Conservation (phyloP, 2,888 invertebrate species). For the Zelleria hepariella region DNA sequence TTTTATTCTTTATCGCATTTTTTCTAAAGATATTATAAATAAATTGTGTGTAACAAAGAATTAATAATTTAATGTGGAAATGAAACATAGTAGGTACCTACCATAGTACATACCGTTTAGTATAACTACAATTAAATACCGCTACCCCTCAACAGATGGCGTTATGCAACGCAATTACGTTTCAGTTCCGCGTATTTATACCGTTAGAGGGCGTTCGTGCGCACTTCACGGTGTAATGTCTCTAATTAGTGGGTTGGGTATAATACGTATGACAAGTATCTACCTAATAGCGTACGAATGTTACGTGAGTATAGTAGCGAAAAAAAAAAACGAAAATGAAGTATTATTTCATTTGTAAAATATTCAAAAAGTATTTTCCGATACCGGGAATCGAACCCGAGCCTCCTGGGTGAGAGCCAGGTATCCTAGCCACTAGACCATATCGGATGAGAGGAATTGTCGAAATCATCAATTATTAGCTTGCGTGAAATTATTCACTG, state of each 20-base stretch:
- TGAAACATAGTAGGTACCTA: no score
- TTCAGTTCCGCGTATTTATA: background rate
- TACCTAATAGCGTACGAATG: no score
- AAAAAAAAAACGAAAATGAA: background rate
- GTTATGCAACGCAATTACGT: conserved; percentile 18
- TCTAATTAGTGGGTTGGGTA: background rate
- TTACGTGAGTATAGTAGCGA: no score
- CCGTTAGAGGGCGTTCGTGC: background rate
- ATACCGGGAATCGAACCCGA: conserved; percentile 76
- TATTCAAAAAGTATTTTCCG: conserved; percentile 36
- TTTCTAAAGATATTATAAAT: no score
- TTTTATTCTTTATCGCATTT: no score
- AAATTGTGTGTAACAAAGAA: no score
- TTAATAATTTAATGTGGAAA: no score
- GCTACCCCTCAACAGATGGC: conserved; percentile 40
- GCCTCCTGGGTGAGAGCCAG: conserved; percentile 74
- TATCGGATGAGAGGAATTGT: conserved; percentile 68
- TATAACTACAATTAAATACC: conserved; percentile 26
- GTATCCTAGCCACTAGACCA: conserved; percentile 76
- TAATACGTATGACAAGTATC: no score
- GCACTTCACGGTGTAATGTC: background rate
- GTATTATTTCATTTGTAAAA: no score
- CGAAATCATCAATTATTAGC: no score
- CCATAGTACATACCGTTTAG: no score
- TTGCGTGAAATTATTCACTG: no score